Conservation (phyloP, 2,113 vertebrate species). For the Etia nguti region DNA sequence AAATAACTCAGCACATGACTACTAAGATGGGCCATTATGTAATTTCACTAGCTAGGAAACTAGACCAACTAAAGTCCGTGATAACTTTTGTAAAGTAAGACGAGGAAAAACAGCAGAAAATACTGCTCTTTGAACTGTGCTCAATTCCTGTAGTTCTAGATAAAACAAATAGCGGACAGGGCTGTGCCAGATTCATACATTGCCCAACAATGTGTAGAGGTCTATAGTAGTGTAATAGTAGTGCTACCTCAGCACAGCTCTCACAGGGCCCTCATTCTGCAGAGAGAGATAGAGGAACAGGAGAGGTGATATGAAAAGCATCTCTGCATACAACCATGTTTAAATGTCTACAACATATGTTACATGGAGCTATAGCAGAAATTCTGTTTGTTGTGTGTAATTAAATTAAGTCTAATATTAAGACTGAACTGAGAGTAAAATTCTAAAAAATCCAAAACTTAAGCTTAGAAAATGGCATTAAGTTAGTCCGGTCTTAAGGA, state of each 20-base stretch:
- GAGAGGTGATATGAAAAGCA: background rate
- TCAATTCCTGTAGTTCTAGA: background rate
- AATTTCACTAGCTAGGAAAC: slow-evolving; percentile 46
- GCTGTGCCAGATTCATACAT: background rate
- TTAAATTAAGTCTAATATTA: background rate
- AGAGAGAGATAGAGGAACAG: background rate
- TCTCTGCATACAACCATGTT: background rate
- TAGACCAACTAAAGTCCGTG: slow-evolving; percentile 32
- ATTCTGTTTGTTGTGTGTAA: background rate
- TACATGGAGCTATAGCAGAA: background rate
- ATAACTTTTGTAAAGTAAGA: background rate
- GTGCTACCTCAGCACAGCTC: slow-evolving; percentile 46
- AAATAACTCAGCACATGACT: slow-evolving; percentile 64
- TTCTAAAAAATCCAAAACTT: rapidly evolving
- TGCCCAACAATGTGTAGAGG: background rate
- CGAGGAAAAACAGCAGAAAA: background rate
- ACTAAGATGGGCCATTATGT: slow-evolving; percentile 57
- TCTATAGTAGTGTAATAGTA: slow-evolving; percentile 25
- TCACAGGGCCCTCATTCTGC: background rate
- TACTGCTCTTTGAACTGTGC: background rate
- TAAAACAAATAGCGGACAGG: background rate
- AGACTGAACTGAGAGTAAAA: background rate
- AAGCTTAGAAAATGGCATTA: background rate
- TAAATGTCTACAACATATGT: background rate
- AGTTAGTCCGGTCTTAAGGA: background rate